Conservation (phyloP, 2,888 invertebrate genomes). For the Ceriagrion tenellum region DNA sequence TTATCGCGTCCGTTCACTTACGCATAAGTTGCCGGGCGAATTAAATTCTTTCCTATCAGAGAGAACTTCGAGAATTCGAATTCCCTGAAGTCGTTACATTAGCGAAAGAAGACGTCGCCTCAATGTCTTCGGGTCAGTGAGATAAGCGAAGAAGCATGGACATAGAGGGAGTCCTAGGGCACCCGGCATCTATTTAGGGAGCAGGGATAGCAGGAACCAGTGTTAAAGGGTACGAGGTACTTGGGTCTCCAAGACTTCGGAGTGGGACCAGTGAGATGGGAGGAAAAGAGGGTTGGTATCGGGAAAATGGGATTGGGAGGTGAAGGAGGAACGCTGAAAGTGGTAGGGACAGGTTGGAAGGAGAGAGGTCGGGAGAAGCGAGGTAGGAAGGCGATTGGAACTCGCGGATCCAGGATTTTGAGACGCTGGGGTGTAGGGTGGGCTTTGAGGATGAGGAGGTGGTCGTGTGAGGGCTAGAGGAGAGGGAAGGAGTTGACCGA, state of each 20-base stretch:
- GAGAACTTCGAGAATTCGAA: background rate
- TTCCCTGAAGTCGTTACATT: background rate
- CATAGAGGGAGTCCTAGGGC: background rate
- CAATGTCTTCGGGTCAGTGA: background rate
- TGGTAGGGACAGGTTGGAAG: background rate
- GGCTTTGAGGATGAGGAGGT: background rate
- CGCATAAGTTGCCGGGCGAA: background rate
- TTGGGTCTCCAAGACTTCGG: background rate
- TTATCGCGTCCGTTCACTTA: background rate
- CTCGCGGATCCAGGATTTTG: background rate
- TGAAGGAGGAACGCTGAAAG: background rate
- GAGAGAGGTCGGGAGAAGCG: background rate
- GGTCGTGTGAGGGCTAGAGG: background rate
- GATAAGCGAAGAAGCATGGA: background rate
- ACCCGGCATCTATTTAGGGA: background rate
- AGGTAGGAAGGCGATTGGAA: constrained; percentile 9
- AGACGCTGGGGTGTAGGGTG: background rate
- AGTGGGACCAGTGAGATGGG: background rate
- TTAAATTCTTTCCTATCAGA: background rate
- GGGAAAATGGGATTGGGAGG: constrained; percentile 40
- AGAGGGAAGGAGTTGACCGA: constrained; percentile 41
- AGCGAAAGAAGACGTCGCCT: background rate
- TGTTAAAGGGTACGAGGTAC: background rate
- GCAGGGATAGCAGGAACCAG: background rate
- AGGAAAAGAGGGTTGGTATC: background rate